Conservation (phyloP, 2,888 invertebrate species). For the Blera fallax region DNA sequence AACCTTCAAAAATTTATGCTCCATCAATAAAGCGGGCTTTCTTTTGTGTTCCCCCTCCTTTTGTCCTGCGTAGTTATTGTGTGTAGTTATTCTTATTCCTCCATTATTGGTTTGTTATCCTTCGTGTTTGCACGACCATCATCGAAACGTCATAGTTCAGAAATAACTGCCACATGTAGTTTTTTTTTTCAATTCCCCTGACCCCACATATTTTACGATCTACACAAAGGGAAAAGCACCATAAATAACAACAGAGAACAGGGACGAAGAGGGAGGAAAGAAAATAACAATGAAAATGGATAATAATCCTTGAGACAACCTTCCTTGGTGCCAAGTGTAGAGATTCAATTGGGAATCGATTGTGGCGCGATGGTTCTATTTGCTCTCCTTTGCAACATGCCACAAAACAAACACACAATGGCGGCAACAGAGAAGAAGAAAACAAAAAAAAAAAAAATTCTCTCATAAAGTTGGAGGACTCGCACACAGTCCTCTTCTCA, state of each 20-base stretch:
- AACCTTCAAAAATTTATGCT: neutral
- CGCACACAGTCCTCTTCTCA: no score
- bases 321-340: constrained; percentile 52
- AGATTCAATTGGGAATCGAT: constrained; percentile 66
- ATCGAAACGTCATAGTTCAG: constrained; percentile 56
- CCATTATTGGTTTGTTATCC: constrained; percentile 18
- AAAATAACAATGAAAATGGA: constrained; percentile 32
- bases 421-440: neutral
- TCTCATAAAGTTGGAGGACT: neutral
- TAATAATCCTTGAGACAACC: constrained; percentile 68
- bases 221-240: neutral
- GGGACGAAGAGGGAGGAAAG: no score
- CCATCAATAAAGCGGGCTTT: neutral
- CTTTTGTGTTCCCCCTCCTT: neutral
- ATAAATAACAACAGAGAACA: neutral
- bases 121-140: constrained; percentile 38
- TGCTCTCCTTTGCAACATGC: constrained; percentile 5
- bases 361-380: neutral
- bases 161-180: constrained; percentile 57
- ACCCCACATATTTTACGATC: constrained; percentile 9
- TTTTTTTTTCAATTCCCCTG: constrained; percentile 12
- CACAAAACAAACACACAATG: constrained; percentile 20
- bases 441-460: neutral
- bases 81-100: neutral
- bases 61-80: neutral